Percentiles rank a stretch among this genome's conserved stretches.
phyloP scores from a whole-genome alignment of 2,888 invertebrate species.

The Epinotia demarniana region DNA sequence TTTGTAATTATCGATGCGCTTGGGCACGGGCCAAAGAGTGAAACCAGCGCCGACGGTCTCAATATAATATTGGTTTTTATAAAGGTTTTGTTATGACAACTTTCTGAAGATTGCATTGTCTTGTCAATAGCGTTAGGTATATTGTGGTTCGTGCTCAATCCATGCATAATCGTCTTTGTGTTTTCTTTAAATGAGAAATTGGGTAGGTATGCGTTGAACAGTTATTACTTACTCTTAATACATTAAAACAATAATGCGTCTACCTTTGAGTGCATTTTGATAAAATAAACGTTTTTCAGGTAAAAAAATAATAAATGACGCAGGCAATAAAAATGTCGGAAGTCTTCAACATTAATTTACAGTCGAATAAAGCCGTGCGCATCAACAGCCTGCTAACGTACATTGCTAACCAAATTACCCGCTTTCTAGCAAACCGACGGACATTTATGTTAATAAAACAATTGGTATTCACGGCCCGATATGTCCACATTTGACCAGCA shows the following conservation, averaged over 20 bases:
- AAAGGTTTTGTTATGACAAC: slow-evolving; percentile 45
- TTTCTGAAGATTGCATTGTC: slow-evolving; percentile 30
- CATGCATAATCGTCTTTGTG: slow-evolving; percentile 28
- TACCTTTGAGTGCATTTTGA: neutral
- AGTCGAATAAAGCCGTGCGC: slow-evolving; percentile 66
- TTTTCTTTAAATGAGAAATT: slow-evolving; percentile 2
- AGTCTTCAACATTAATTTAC: slow-evolving; percentile 72
- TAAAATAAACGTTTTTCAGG: neutral
- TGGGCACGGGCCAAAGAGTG: slow-evolving; percentile 71
- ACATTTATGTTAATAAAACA: slow-evolving; percentile 81
- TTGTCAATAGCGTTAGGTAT: slow-evolving; percentile 17
- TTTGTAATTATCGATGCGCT: slow-evolving; percentile 62
- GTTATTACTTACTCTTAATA: no score
- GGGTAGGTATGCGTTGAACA: neutral
- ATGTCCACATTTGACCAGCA: slow-evolving; percentile 83
- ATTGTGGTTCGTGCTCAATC: slow-evolving; percentile 20
- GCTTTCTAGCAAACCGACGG: slow-evolving; percentile 84
- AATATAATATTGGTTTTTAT: slow-evolving; percentile 48
- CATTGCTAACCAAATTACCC: slow-evolving; percentile 82
- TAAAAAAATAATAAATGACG: slow-evolving; percentile 29
- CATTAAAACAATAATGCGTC: neutral
- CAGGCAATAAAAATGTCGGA: slow-evolving; percentile 62
- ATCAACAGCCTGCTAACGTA: slow-evolving; percentile 75
- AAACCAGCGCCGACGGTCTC: slow-evolving; percentile 56
- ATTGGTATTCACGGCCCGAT: slow-evolving; percentile 78